Conservation (phyloP, 2,113 vertebrate species). For the Thermophis baileyi region DNA sequence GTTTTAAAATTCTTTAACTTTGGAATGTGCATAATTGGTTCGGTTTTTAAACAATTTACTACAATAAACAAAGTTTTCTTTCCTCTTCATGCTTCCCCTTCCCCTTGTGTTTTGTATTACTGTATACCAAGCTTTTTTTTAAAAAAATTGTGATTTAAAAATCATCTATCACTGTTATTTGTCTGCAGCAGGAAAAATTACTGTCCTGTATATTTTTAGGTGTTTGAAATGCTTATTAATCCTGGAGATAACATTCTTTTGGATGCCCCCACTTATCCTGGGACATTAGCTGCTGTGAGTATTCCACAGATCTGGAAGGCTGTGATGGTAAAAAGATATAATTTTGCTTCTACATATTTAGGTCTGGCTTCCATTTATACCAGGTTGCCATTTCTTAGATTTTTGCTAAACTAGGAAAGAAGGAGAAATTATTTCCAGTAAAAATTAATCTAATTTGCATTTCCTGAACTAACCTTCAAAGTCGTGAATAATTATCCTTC, state of each 20-base stretch:
- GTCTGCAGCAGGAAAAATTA: not conserved
- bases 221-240: constrained; percentile 93
- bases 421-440: not conserved
- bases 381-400: not conserved
- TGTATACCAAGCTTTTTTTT: not conserved
- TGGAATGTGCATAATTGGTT: not conserved
- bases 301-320: not conserved
- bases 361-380: not conserved
- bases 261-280: constrained; percentile 84
- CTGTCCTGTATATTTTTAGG: constrained; percentile 61
- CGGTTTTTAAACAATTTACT: not conserved
- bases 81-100: not conserved
- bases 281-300: constrained; percentile 84
- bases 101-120: not conserved
- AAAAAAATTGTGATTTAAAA: not conserved
- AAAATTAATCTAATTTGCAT: not conserved
- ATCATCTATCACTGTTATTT: not conserved
- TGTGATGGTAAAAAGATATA: not conserved
- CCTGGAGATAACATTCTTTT: constrained; percentile 89
- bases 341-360: not conserved
- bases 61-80: not conserved
- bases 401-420: not conserved
- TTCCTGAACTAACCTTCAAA: not conserved
- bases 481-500: not conserved
- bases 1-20: not conserved